Percentiles rank a stretch among this genome's conserved stretches.
Conservation (phyloP, 2,113 vertebrate genomes). For the Oreochromis spilurus region DNA sequence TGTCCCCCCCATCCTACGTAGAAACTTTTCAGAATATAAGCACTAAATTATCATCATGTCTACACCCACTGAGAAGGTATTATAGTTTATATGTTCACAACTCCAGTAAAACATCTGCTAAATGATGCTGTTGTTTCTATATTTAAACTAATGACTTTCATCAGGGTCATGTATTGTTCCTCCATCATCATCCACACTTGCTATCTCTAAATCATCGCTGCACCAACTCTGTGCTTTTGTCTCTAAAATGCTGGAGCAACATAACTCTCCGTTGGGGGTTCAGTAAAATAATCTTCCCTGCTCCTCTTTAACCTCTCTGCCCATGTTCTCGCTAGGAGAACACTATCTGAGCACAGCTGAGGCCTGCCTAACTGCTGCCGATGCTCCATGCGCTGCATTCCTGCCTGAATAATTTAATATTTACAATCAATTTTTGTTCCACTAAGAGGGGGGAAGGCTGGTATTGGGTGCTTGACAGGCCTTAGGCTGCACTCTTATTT, state of each 20-base stretch:
- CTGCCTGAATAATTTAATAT: conserved; percentile 54
- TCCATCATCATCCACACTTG: background rate
- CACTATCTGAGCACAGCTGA: conserved; percentile 32
- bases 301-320: conserved; percentile 19
- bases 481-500: background rate
- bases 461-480: background rate
- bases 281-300: conserved; percentile 44
- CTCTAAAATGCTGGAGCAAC: conserved; percentile 3
- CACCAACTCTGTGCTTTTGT: background rate
- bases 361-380: background rate
- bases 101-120: background rate
- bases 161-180: background rate
- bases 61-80: background rate
- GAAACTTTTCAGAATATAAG: background rate
- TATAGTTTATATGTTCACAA: background rate
- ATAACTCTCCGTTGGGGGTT: conserved; percentile 22
- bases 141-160: background rate
- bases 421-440: conserved; percentile 51
- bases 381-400: background rate
- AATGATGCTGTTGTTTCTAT: background rate
- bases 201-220: background rate
- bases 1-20: background rate
- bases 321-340: conserved; percentile 43
- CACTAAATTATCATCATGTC: background rate
- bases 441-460: background rate